phyloP scores from a whole-genome alignment of 2,888 invertebrate genomes.

The Trypoxylon attenuatum region DNA sequence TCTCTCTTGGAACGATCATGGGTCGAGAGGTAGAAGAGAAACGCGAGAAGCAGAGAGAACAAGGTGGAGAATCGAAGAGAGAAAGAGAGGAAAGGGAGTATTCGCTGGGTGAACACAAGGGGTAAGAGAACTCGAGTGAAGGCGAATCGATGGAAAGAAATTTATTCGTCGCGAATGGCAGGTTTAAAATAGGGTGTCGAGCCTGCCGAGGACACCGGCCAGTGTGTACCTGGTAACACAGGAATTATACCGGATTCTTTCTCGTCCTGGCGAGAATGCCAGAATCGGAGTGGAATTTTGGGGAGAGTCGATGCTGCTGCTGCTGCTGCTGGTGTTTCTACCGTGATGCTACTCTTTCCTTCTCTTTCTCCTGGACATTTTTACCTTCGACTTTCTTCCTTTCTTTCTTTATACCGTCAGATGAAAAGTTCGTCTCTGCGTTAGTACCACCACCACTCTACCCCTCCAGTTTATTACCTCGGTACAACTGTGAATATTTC shows the following conservation, averaged over 20 bases:
- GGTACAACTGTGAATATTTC: no score
- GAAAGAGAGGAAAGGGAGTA: not conserved
- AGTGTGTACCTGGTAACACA: conserved; percentile 39
- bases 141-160: conserved; percentile 40
- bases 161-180: conserved; percentile 42
- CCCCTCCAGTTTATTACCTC: no score
- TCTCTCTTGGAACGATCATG: not conserved
- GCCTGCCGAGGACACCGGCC: conserved; percentile 17
- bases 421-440: no score
- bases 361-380: conserved; percentile 3
- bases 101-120: no score
- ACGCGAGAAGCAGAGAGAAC: not conserved
- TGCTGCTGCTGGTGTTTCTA: conserved; percentile 24
- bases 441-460: no score
- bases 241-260: conserved; percentile 49
- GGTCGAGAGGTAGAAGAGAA: not conserved
- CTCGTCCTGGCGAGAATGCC: conserved; percentile 37
- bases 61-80: not conserved
- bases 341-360: conserved; percentile 27
- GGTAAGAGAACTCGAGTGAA: conserved; percentile 5
- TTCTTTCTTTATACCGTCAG: no score
- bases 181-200: conserved; percentile 39
- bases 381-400: not conserved
- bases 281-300: conserved; percentile 51
- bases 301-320: conserved; percentile 26